Base-by-base conservation (phyloP, 2,888 invertebrate genomes). In the Dexiosoma caninum region DNA sequence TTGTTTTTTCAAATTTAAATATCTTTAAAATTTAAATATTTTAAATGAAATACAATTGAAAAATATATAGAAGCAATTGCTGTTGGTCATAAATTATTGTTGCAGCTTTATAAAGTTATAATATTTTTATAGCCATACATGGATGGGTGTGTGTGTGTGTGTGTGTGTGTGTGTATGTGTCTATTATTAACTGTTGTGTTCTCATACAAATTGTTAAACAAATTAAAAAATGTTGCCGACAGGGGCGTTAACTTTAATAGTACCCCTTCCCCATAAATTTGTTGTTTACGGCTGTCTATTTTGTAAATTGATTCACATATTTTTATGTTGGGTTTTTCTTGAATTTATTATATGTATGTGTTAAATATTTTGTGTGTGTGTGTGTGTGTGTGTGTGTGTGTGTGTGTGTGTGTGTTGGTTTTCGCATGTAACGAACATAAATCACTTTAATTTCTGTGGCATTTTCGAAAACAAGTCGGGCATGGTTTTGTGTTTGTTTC, bases 211-310 rank as follows among this genome's bases (percentile, higher is more conserved):
- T 77, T 69, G 69, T 81, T 69, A 40, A 81, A 74, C 72, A 77
- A 77, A 77, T 77, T 77, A 74, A 81, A n/a, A 77, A 74, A 77
- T 74, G 44, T 77, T 77, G 77, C 53, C 72, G 62, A 77, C 81
- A 77, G 64, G 72, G 81, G 81, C 77, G 77, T 81, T 77, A 75
- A 67, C 75, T 67, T 59, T 42, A 59, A 57, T 40, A 35, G 55
- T 40, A 21, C 19, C 57, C 57, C 35, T 35, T 37, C 57, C 57
- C 35, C 42, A 51, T 49, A 53, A 19, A 37, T 46, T 75, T 64
- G 40, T 46, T 57, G 62, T 49, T 44, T 30, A 49, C 40, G 35
- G 37, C 12, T 62, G 51, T 53, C 12, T 37, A 9, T 46, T 44
- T 23, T 21, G 19, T 67, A 67, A 75, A 67, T 67, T 67, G 75